Base-by-base conservation (phyloP, 2,888 invertebrate genomes). In the Drosophila macrospina region DNA sequence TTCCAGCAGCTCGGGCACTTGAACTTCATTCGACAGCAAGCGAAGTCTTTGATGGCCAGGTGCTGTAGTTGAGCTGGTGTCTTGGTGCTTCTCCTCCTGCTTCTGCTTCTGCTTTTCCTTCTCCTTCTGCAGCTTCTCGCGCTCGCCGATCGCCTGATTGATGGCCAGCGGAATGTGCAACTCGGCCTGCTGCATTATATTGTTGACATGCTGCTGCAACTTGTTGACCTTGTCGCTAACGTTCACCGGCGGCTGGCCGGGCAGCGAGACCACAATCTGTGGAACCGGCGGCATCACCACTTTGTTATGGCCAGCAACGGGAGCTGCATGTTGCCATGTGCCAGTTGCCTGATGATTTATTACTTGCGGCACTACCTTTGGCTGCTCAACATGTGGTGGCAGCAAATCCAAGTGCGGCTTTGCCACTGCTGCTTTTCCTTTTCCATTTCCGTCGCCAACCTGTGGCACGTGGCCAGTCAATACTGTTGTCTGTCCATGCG, bases 111-210 rank as follows among this genome's bases (percentile, higher is more conserved):
- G 48, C 32, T 48, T 44, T 20, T 78, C 48, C 28, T 60, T 57
- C 34, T 71, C 30, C 5, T 45, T 28, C 28, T 69, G 50, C 32
- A 68, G 67, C 41, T 74, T 65, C 50, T 70, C 59, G 41, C 64
- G 68, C 47, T 81, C 71, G 10, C 61, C 63, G 47, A 82, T 72
- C 28, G 81, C 80, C 48, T 86, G 80, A 48, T 86, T 76, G 37
- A 86, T 54, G 30, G 67, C 83, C 30, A 60, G 48, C 0, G 86
- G 86, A 56, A 86, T 86, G 5, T 86, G 87, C 7, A 52, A 55
- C 55, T 87, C 74, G 13, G 87, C 87, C 68, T 83, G 81, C 32
- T 85, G 75, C 87, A 86, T 86, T 42, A 86, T 73, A 36, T 73
- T 7, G 60, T 20, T 64, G 30, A 87, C 72, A 55, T 76, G 74